phyloP scores from a whole-genome alignment of 23 tunicate genomes.

The Styela clava region DNA sequence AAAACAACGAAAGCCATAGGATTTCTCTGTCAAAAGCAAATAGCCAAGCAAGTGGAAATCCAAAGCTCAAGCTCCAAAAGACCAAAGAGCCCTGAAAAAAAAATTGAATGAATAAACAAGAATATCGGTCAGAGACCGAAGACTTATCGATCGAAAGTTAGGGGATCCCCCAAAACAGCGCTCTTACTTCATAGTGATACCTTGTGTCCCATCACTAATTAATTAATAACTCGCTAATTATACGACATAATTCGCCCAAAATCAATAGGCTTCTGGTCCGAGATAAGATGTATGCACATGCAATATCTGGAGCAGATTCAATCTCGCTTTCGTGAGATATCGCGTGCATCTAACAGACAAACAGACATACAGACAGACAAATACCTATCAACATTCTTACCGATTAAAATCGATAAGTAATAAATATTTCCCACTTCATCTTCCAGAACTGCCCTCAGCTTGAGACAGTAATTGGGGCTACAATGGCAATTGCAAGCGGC shows the following conservation, averaged over 20 bases:
- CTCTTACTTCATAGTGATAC: not conserved
- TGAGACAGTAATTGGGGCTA: too few relatives aligned
- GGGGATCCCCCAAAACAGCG: too few relatives aligned
- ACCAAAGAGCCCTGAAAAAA: constrained; percentile 40
- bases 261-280: too few relatives aligned
- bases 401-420: not conserved
- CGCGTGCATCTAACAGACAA: not conserved
- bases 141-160: too few relatives aligned
- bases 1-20: constrained; percentile 41
- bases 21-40: constrained; percentile 77
- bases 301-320: not conserved
- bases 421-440: not conserved
- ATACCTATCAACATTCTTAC: not conserved
- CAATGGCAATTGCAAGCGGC: not conserved
- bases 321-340: not conserved
- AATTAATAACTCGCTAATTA: too few relatives aligned
- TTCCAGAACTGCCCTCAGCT: too few relatives aligned
- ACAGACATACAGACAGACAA: not conserved
- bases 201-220: not conserved
- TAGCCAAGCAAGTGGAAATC: constrained; percentile 48
- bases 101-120: too few relatives aligned
- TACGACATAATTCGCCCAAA: too few relatives aligned
- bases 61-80: constrained; percentile 33
- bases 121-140: too few relatives aligned
- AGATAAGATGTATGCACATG: too few relatives aligned